Conservation (phyloP, 2,797 vertebrate species). For the Microctenopoma steveboyesi region DNA sequence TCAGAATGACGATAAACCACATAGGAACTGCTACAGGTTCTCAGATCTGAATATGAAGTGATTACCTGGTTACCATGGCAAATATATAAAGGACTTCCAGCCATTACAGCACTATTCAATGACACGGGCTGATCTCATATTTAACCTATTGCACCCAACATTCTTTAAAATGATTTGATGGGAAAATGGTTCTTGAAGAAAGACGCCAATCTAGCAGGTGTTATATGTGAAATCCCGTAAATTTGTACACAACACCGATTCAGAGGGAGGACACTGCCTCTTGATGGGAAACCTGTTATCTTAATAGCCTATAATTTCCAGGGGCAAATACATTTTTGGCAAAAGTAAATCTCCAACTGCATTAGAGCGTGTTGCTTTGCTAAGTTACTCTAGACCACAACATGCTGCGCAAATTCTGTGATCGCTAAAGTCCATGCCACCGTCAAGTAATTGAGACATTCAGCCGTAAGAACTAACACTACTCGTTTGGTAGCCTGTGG, state of each 20-base stretch:
- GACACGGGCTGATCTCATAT: too few species aligned
- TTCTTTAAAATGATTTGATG: constrained; percentile 2
- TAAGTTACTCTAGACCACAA: constrained; percentile 28
- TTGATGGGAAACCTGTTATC: constrained; percentile 3
- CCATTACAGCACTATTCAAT: background rate
- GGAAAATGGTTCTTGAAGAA: constrained; percentile 11
- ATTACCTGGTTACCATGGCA: background rate
- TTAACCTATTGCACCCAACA: background rate
- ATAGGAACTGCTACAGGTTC: constrained; percentile 4
- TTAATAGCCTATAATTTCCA: constrained; percentile 30
- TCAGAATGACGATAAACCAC: constrained; percentile 7
- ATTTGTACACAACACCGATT: background rate
- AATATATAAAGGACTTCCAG: constrained; percentile 7
- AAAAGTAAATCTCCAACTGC: constrained; percentile 11
- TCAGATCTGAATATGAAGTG: constrained; percentile 9
- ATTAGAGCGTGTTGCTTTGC: background rate
- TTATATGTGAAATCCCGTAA: background rate
- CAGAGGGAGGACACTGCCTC: background rate
- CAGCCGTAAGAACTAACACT: constrained; percentile 29
- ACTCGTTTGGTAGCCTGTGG: constrained; percentile 36
- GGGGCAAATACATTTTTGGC: constrained; percentile 14
- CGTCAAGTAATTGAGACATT: constrained; percentile 31
- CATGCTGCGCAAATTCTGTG: constrained; percentile 24
- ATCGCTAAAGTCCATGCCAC: constrained; percentile 7
- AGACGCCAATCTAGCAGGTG: background rate